Evolutionary conservation across 2,888 invertebrate species (phyloP), one percentile per base, ranked within the genome.

Genomic region (Pandemis corylana): DNA sequence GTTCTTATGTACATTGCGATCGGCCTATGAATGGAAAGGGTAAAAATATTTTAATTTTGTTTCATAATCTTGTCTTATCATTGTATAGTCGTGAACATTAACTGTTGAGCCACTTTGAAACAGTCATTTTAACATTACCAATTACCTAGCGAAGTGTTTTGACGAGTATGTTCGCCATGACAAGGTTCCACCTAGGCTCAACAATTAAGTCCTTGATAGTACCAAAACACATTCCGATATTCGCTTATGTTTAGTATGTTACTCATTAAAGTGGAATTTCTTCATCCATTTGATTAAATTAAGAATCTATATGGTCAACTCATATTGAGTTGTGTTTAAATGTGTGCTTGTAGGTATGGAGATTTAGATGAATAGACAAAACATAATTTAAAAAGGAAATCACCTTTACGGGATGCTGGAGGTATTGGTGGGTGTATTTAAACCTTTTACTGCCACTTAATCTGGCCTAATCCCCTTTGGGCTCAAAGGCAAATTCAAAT

Each of bases 211-310:
- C 56, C 13, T n/a, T 56, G 56, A 15, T 20, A 9, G 56, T 56
- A 28, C 12, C 59, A 49, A 64, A 46, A 59, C 68, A 73, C 68
- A 73, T 73, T 73, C 73, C 73, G 73, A 15, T 64, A 46, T 59
- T 73, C 68, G 64, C 68, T 73, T 73, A 73, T 64, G 41, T 64
- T 68, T 46, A 42, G 36, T 49, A 28, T 59, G 59, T 59, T 59
- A 44, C n/a, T 68, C 64, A 56, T 46, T 20, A n/a, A 36, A 72
- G n/a, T 72, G 49, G 63, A 28, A 49, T 68, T 73, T 69, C 73
- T 73, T 73, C 73, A 69, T 73, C 73, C 68, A 73, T 73, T 73
- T 65, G 36, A 59, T 73, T 2, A 36, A 59, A 64, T 67, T 61
- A n/a, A 59, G 56, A 73, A 68, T 49, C 41, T 41, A 15, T 53